Conservation (phyloP, 2,888 invertebrate species). For the Lycia hirtaria region DNA sequence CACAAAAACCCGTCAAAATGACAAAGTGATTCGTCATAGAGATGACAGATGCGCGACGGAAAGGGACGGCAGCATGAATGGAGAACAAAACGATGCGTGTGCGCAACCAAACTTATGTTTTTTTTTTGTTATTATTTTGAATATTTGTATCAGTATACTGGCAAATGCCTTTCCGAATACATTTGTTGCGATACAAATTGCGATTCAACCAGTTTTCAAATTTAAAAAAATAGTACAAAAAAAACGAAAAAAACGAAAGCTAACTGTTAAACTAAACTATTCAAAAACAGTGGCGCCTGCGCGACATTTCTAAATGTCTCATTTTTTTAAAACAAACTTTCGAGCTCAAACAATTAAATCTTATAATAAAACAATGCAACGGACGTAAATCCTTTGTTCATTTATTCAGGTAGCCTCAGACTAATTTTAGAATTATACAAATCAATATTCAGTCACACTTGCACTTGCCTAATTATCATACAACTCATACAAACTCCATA, state of each 20-base stretch:
- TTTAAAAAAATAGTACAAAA: no score
- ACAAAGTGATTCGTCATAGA: constrained; percentile 83
- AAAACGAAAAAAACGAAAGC: neutral
- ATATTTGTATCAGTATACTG: neutral
- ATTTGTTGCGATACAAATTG: no score
- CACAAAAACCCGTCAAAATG: constrained; percentile 78
- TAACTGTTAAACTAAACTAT: neutral
- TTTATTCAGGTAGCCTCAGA: constrained; percentile 29
- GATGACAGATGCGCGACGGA: constrained; percentile 75
- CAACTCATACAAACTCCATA: constrained; percentile 20
- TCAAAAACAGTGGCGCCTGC: constrained; percentile 10
- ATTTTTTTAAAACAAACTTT: neutral
- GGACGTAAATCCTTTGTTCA: constrained; percentile 25
- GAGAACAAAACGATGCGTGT: constrained; percentile 45
- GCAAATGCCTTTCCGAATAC: neutral
- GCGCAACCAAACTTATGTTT: constrained; percentile 47
- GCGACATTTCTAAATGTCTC: constrained; percentile 8
- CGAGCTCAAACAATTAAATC: constrained; percentile 12
- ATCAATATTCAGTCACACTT: constrained; percentile 31
- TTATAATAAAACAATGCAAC: constrained; percentile 19
- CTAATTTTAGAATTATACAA: constrained; percentile 32
- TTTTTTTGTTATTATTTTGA: constrained; percentile 24
- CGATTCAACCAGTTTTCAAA: no score
- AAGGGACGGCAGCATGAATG: constrained; percentile 47
- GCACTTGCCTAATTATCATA: constrained; percentile 28